Conservation (phyloP, 2,797 vertebrate genomes). For the Brotula barbata region DNA sequence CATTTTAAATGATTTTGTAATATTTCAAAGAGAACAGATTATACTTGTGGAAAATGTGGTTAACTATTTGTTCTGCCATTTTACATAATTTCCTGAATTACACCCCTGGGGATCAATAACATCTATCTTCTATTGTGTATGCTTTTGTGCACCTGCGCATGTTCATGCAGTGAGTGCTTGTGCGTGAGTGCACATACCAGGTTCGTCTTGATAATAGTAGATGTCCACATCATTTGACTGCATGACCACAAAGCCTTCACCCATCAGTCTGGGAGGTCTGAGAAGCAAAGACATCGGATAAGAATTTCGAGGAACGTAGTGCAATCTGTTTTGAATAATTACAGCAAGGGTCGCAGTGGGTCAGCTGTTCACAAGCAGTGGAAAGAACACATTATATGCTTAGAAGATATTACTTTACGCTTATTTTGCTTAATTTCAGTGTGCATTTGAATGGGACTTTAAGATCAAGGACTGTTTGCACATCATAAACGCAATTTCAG, state of each 20-base stretch:
- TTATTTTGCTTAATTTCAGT: constrained; percentile 8
- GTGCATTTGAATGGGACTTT: constrained; percentile 4
- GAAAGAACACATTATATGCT: neutral
- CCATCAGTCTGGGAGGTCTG: constrained; percentile 97
- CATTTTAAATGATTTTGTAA: neutral
- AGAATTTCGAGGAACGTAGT: constrained; percentile 4
- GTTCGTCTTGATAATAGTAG: constrained; percentile 98
- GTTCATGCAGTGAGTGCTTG: neutral
- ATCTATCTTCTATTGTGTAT: no score
- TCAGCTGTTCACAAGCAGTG: neutral
- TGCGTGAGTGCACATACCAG: constrained; percentile 77
- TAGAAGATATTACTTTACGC: neutral
- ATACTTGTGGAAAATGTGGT: no score
- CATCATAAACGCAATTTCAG: neutral
- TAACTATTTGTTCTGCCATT: no score
- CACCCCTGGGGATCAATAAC: no score
- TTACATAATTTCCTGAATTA: no score
- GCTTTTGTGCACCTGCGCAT: no score
- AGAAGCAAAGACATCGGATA: neutral
- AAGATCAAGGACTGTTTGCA: constrained; percentile 9
- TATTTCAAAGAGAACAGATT: neutral
- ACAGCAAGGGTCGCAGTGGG: neutral
- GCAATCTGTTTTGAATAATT: neutral
- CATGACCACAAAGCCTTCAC: constrained; percentile 98
- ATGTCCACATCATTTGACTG: constrained; percentile 99